Base-by-base conservation (phyloP, 2,888 invertebrate species). In the Sinhomidia bicolor region DNA sequence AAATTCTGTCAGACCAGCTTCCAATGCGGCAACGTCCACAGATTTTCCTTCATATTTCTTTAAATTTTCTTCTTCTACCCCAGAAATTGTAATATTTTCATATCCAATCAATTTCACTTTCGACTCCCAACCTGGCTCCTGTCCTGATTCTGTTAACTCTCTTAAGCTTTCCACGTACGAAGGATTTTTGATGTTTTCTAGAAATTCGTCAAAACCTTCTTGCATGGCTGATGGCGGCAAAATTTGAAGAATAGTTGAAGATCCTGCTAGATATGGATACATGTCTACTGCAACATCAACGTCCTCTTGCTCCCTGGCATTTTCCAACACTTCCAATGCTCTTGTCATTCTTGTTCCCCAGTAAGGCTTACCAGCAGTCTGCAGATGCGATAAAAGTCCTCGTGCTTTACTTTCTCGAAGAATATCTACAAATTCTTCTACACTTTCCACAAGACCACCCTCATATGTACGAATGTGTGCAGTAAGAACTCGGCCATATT, bases 191-290 rank as follows among this genome's bases (percentile, higher is more conserved):
- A 91, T 65, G 10, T 90, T 90, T 23, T 74, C 86, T 12, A 91
- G n/a, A 20, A 92, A 90, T 6, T 87, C 90, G 7, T 90, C 89
- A 51, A 92, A 88, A 9, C 92, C 92, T 14, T 89, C 88, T n/a
- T 90, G 57, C 89, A 89, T 88, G 0, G 92, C 85, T 4, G 91
- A 91, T 2, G 92, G 92, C 0, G 92, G 92, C 0, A 92, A 71
- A 1, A 92, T 62, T 17, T 92, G 92, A 0, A 92, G 74, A 81
- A 92, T 92, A 74, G 92, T 92, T 0, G 87, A 88, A 7, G 91
- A 91, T 6, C 92, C 92, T 14, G 92, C 92, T 14, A 91, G 47
- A 62, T 92, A 92, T 10, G 92, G 92, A 74, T 92, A 92, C 92
- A 92, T 92, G 51, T 92, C 92, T 10, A 92, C 90, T 4, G 87